Evolutionary conservation across 1,140 invertebrate genomes (phyloP).

Genomic region (Gonioctena quinquepunctata): DNA sequence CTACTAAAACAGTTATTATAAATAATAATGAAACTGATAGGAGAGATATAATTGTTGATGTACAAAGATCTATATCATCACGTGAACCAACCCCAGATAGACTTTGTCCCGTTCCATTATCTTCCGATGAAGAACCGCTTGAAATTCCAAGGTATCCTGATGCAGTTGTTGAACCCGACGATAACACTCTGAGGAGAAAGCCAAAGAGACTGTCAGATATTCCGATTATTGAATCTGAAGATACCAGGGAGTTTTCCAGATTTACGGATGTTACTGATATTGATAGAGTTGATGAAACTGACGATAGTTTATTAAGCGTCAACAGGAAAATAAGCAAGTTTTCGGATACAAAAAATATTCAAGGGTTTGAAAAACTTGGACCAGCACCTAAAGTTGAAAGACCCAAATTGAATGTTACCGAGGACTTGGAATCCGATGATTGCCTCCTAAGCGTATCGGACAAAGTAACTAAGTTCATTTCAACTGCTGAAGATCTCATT

Average conservation of each 20-base stretch:
- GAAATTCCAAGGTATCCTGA: slow-evolving; percentile 70
- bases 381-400: slow-evolving; percentile 50
- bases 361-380: slow-evolving; percentile 48
- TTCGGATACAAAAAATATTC: slow-evolving; percentile 59
- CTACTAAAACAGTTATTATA: slow-evolving; percentile 52
- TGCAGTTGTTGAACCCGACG: slow-evolving; percentile 71
- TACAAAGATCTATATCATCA: slow-evolving; percentile 72
- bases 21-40: slow-evolving; percentile 46
- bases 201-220: slow-evolving; percentile 58
- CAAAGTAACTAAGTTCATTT: slow-evolving; percentile 67
- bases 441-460: slow-evolving; percentile 68
- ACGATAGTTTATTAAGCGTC: slow-evolving; percentile 67
- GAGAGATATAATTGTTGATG: slow-evolving; percentile 62
- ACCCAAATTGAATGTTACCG: slow-evolving; percentile 53
- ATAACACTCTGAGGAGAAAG: slow-evolving; percentile 57
- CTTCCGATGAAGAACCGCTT: slow-evolving; percentile 60
- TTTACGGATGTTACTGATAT: slow-evolving; percentile 59
- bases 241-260: slow-evolving; percentile 55
- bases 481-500: slow-evolving; percentile 64
- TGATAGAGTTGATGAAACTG: slow-evolving; percentile 56
- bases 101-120: slow-evolving; percentile 66
- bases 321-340: slow-evolving; percentile 69
- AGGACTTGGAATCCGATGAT: slow-evolving; percentile 63
- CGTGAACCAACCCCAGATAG: slow-evolving; percentile 71
- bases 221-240: slow-evolving; percentile 44